Evolutionary conservation across 1,140 invertebrate species (phyloP).

Genomic region (Drosophila ohnishii): DNA sequence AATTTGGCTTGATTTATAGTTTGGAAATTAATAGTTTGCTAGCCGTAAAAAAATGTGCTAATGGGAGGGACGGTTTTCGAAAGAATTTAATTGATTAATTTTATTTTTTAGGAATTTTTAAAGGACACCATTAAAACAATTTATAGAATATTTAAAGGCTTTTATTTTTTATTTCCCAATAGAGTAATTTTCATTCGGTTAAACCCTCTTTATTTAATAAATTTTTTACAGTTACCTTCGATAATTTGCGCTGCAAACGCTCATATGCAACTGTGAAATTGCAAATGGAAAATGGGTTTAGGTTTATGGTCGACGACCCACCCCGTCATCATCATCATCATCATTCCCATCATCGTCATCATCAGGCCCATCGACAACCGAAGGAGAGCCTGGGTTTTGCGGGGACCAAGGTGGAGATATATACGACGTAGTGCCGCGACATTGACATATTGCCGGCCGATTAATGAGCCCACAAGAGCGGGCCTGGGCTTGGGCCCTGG

Average conservation of each 20-base stretch:
- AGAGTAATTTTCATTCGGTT: slow-evolving; percentile 3
- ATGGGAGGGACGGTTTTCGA: background rate
- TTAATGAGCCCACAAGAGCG: slow-evolving; percentile 62
- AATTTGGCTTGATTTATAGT: background rate
- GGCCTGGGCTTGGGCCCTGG: slow-evolving; percentile 1
- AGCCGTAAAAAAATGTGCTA: background rate
- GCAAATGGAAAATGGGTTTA: slow-evolving; percentile 53
- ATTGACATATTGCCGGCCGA: slow-evolving; percentile 74
- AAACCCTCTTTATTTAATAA: background rate
- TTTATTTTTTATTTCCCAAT: background rate
- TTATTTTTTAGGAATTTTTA: too few relatives aligned
- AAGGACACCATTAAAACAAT: too few relatives aligned
- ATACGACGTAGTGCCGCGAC: slow-evolving; percentile 45
- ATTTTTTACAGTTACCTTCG: slow-evolving; percentile 39
- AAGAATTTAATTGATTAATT: background rate
- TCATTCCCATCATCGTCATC: slow-evolving; percentile 8
- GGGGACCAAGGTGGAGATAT: slow-evolving; percentile 5
- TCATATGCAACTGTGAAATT: slow-evolving; percentile 52
- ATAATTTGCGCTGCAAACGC: slow-evolving; percentile 33
- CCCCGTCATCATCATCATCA: slow-evolving; percentile 30
- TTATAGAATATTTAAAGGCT: too few relatives aligned
- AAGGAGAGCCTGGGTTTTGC: background rate
- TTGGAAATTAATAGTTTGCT: slow-evolving; percentile 2
- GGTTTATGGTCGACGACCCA: slow-evolving; percentile 36
- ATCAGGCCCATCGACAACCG: slow-evolving; percentile 11